These are phyloP conservation scores for Cebidichthys violaceus DNA, from an alignment of 2,113 vertebrate genomes.

Conservation along the genomic window DNA sequence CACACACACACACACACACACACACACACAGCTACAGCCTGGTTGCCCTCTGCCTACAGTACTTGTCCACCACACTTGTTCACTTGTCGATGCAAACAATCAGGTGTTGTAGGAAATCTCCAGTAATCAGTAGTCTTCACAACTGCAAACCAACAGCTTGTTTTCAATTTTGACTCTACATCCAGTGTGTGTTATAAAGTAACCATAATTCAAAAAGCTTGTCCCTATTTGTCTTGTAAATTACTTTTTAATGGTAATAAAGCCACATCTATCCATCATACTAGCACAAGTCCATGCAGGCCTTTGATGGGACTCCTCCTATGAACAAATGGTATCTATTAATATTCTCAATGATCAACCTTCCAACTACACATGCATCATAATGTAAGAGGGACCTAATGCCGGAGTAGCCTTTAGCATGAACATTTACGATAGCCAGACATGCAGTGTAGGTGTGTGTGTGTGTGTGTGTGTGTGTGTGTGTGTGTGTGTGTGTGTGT, in stretches of 20 bases:
- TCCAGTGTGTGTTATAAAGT: conserved; percentile 62
- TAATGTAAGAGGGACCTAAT: conserved; percentile 40
- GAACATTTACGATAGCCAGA: conserved; percentile 25
- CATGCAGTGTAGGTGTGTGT: conserved; percentile 4
- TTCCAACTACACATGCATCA: conserved; percentile 57
- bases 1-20: conserved; percentile 13
- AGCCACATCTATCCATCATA: conserved; percentile 76
- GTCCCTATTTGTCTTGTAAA: conserved; percentile 80
- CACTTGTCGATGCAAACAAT: conserved; percentile 6
- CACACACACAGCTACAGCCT: background rate
- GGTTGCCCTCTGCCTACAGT: conserved; percentile 13
- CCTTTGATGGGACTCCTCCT: conserved; percentile 72
- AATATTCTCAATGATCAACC: conserved; percentile 71
- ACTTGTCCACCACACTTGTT: background rate
- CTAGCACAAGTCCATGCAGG: conserved; percentile 52
- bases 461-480: conserved; percentile 11
- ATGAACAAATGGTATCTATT: conserved; percentile 74
- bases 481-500: conserved; percentile 13
- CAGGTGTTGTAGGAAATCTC: conserved; percentile 13
- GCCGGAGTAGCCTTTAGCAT: conserved; percentile 19
- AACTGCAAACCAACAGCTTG: conserved; percentile 38
- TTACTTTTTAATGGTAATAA: conserved; percentile 79
- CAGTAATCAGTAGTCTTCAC: conserved; percentile 32
- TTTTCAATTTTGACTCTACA: conserved; percentile 49
- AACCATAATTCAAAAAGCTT: conserved; percentile 71